Base-by-base conservation (phyloP, 2,797 vertebrate genomes). In the Siniperca scherzeri region DNA sequence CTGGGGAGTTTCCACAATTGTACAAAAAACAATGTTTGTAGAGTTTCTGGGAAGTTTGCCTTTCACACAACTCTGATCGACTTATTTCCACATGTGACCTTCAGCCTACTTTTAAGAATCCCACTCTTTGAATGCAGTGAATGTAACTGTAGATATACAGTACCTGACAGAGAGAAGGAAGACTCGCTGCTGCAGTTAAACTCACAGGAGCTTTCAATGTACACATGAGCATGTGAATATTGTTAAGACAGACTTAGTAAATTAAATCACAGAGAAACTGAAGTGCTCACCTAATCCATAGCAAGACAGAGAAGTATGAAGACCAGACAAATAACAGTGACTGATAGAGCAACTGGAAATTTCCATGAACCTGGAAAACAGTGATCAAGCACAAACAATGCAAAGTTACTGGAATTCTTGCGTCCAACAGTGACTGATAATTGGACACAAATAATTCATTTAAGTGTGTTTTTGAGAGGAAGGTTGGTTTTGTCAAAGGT, bases 111-210 rank as follows among this genome's bases (percentile, higher is more conserved):
- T 44, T 44, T 44, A 44, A 10, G 6, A 40, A 36, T 13, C 21
- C 33, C 40, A 27, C 2, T 27, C 44, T 44, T 17, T 7, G n/a
- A n/a, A 1, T 40, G 2, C 14, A 44, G n/a, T 42, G 38, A 66
- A 30, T 27, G 2, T 46, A 66, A 30, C n/a, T 19, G 16, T 46
- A 66, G 25, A 46, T 46, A 6, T 19, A 12, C 64, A 48, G 61
- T 48, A 66, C 64, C 65, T 50, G 42, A 33, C 16, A 33, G 27
- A 21, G 44, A 67, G 44, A 7, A 67, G 65, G 65, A 67, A 22
- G 44, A 33, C 25, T 50, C 8, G 4, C 8, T 10, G 65, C 46
- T 68, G 65, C 46, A 21, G 65, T 68, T 4, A 68, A 19, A 65
- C 62, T 65, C 62, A 65, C 27, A 1, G 65, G n/a, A n/a, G n/a